These are phyloP conservation scores for zebrafish (Danio rerio) DNA, from an alignment of 2,113 vertebrate species.

Conservation along the genomic window GRCz12tu NC_133176.1:4241001-4241500, in stretches of 20 bases:
- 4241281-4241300: too few species aligned
- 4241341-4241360: not conserved
- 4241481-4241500: not conserved
- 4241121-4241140: not conserved
- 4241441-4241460: not conserved
- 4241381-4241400: not conserved
- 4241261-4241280: not conserved
- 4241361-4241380: not conserved
- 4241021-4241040: not conserved
- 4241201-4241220: not conserved
- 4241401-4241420: not conserved
- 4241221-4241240: not conserved
- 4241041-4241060: not conserved
- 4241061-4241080: not conserved
- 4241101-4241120: not conserved
- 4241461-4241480: not conserved
- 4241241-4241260: too few species aligned
- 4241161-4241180: not conserved
- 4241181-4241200: not conserved
- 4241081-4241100: not conserved
- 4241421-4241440: not conserved
- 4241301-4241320: not conserved
- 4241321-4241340: not conserved
- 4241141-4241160: not conserved
- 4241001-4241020: too few species aligned